phyloP scores from a whole-genome alignment of 2,797 vertebrate species.

The Micromesistius poutassou region DNA sequence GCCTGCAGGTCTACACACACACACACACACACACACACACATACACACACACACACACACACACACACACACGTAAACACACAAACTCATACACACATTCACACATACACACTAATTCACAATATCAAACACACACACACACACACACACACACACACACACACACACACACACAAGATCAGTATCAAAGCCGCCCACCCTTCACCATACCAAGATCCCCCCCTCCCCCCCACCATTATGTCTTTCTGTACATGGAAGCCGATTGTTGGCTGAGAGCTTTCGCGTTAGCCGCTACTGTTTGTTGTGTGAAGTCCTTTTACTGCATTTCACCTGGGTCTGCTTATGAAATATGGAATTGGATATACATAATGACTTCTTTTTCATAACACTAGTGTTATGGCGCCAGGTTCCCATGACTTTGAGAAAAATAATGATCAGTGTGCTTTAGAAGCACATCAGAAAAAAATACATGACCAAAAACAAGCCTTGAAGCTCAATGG shows the following conservation, averaged over 20 bases:
- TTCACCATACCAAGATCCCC: not conserved
- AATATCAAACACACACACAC: not conserved
- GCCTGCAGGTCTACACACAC: not conserved
- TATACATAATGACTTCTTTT: slow-evolving; percentile 1
- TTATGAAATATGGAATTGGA: not conserved
- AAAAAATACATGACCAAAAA: not conserved
- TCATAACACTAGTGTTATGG: not conserved
- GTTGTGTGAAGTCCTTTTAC: not conserved
- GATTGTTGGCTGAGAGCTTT: not conserved
- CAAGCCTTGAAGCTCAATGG: not conserved
- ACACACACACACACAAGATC: slow-evolving; percentile 1
- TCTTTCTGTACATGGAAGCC: not conserved
- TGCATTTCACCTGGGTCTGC: not conserved
- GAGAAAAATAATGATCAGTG: not conserved
- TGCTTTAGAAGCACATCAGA: not conserved
- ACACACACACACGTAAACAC: not conserved
- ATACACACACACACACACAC: not conserved
- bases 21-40: slow-evolving; percentile 7
- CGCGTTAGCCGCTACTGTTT: not conserved
- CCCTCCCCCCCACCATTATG: not conserved
- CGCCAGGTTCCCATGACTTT: not conserved
- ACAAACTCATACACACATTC: not conserved
- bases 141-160: not conserved
- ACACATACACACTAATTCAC: not conserved
- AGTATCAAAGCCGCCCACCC: not conserved